A percentile compares a stretch with the other conserved stretches of the same genome.
These are phyloP conservation scores for Colossoma macropomum DNA, from an alignment of 2,113 vertebrate species.

Conservation along the genomic window DNA sequence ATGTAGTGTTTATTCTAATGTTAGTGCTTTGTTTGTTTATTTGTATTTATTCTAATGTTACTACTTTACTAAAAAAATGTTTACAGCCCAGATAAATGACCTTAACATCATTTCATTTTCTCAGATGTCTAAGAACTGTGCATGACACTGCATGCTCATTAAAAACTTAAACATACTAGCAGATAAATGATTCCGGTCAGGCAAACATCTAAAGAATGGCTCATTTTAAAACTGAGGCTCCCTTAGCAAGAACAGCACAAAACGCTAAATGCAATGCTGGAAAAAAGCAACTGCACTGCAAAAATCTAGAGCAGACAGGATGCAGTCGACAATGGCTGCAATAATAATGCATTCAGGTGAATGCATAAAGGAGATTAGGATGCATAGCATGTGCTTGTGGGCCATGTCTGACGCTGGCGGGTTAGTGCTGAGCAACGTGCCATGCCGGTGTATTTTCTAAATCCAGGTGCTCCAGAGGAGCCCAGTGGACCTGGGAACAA, in stretches of 20 bases:
- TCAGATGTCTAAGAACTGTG: too few species aligned
- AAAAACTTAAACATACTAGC: neutral
- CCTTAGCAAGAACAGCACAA: neutral
- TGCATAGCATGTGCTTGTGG: neutral
- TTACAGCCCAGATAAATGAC: too few species aligned
- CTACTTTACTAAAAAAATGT: too few species aligned
- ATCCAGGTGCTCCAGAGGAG: conserved; percentile 79
- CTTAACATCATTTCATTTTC: too few species aligned
- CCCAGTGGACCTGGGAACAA: conserved; percentile 83
- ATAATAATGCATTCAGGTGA: conserved; percentile 26
- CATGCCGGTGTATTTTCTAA: conserved; percentile 44
- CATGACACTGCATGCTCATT: too few species aligned
- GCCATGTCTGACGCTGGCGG: conserved; percentile 19
- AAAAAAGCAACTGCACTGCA: neutral
- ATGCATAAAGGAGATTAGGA: neutral
- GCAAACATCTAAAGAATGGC: neutral
- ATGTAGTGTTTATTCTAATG: too few species aligned
- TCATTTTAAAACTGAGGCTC: neutral
- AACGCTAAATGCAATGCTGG: neutral
- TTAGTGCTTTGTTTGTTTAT: too few species aligned
- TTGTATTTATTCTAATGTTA: too few species aligned
- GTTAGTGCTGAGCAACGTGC: conserved; percentile 32
- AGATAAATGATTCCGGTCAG: neutral
- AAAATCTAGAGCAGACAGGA: neutral
- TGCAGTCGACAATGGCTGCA: neutral